Conservation (phyloP, 2,888 invertebrate species). For the Acrocyrtus sp. region DNA sequence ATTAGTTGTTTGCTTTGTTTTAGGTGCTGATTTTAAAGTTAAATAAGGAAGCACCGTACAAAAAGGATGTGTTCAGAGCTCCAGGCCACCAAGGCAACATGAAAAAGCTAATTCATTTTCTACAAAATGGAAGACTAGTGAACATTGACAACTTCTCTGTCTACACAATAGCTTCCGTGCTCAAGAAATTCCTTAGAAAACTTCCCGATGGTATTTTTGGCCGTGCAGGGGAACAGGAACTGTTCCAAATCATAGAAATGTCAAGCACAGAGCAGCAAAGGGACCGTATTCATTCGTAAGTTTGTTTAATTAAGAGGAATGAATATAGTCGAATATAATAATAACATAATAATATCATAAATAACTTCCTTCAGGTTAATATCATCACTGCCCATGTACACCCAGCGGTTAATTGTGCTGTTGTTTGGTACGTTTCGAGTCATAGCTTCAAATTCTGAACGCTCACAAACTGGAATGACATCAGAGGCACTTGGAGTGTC, state of each 20-base stretch:
- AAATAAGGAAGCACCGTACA: slow-evolving; percentile 92
- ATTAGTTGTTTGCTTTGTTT: slow-evolving; percentile 58
- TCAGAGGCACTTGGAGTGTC: slow-evolving; percentile 88
- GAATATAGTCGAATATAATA: too few relatives aligned
- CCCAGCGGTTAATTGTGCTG: slow-evolving; percentile 92
- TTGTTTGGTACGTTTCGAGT: slow-evolving; percentile 97
- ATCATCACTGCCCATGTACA: slow-evolving; percentile 85
- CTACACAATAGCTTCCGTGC: slow-evolving; percentile 97
- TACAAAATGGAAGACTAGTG: slow-evolving; percentile 87
- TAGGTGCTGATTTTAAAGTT: slow-evolving; percentile 90
- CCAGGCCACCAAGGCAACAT: slow-evolving; percentile 95
- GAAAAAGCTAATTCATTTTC: slow-evolving; percentile 91
- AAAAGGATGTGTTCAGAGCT: slow-evolving; percentile 94
- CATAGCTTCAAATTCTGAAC: slow-evolving; percentile 90
- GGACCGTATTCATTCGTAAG: slow-evolving; percentile 90
- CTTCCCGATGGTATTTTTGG: slow-evolving; percentile 98
- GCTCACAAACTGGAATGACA: slow-evolving; percentile 92
- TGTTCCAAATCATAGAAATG: slow-evolving; percentile 81
- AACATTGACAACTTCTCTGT: slow-evolving; percentile 96
- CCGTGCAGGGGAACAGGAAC: slow-evolving; percentile 85
- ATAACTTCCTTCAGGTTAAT: slow-evolving; percentile 76
- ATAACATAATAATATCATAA: neutral
- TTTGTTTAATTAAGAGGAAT: too few relatives aligned
- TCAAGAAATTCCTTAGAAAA: slow-evolving; percentile 97
- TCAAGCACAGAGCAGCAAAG: slow-evolving; percentile 78